These are phyloP conservation scores for Amphilophus citrinellus DNA, from an alignment of 2,113 vertebrate genomes.

Conservation along the genomic window DNA sequence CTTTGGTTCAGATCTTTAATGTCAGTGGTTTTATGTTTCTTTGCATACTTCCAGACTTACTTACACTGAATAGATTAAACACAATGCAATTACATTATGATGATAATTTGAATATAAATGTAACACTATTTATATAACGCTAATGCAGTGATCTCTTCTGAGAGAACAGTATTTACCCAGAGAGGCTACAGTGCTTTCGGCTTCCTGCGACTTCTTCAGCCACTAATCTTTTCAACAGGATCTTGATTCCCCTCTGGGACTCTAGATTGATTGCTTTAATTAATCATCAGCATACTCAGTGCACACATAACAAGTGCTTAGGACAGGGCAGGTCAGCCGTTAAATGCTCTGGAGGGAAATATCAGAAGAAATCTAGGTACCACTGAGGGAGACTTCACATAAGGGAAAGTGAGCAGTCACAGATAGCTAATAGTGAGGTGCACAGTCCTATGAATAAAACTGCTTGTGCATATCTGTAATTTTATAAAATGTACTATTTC, in stretches of 20 bases:
- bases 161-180: slow-evolving; percentile 9
- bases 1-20: too few relatives aligned
- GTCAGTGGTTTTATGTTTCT: neutral
- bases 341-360: slow-evolving; percentile 54
- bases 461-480: neutral
- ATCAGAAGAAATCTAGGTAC: slow-evolving; percentile 33
- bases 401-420: slow-evolving; percentile 16
- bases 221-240: slow-evolving; percentile 48
- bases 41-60: neutral
- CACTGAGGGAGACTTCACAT: slow-evolving; percentile 25
- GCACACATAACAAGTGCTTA: slow-evolving; percentile 65
- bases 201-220: slow-evolving; percentile 21
- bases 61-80: neutral
- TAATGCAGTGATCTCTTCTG: neutral
- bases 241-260: slow-evolving; percentile 56
- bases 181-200: neutral
- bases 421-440: slow-evolving; percentile 6
- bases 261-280: slow-evolving; percentile 67
- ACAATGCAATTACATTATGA: neutral
- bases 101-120: neutral
- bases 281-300: slow-evolving; percentile 62
- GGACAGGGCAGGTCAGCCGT: slow-evolving; percentile 45
- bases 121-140: neutral
- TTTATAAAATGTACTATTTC: neutral
- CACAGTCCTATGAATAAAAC: neutral